Conservation (phyloP, 2,888 invertebrate genomes). For the Hesperia comma region DNA sequence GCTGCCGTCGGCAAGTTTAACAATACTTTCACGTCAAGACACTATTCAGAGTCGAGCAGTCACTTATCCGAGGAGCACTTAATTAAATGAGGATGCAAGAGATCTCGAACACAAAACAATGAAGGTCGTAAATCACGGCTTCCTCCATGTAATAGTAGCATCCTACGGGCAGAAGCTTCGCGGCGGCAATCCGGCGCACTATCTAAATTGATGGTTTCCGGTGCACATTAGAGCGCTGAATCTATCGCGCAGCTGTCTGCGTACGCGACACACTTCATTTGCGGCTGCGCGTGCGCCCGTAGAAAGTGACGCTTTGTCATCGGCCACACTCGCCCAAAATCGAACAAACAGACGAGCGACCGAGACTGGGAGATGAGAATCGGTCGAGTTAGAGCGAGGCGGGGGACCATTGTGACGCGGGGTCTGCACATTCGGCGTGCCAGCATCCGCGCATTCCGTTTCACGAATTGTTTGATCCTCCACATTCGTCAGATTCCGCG, state of each 20-base stretch:
- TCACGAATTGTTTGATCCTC: constrained; percentile 58
- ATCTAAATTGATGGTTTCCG: constrained; percentile 83
- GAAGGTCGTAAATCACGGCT: constrained; percentile 80
- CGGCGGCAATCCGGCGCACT: constrained; percentile 78
- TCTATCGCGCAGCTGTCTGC: constrained; percentile 78
- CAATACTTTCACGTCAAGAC: constrained; percentile 38
- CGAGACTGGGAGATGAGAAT: constrained; percentile 48
- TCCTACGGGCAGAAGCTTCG: constrained; percentile 76
- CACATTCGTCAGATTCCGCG: constrained; percentile 54
- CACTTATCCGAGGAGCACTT: constrained; percentile 50
- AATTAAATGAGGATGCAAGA: constrained; percentile 65
- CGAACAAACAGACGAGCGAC: constrained; percentile 60
- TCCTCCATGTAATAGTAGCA: constrained; percentile 78
- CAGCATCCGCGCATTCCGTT: constrained; percentile 52
- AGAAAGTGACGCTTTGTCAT: constrained; percentile 80
- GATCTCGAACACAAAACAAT: constrained; percentile 76
- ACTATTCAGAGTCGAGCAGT: constrained; percentile 29
- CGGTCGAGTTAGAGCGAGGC: constrained; percentile 37
- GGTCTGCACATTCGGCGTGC: constrained; percentile 47
- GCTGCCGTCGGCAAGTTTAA: constrained; percentile 24
- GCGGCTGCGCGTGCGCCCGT: constrained; percentile 75
- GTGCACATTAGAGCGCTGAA: constrained; percentile 72
- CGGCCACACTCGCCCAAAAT: constrained; percentile 68
- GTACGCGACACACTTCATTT: constrained; percentile 81
- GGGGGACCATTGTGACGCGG: constrained; percentile 48